Evolutionary conservation across 1,140 invertebrate species (phyloP).

Genomic region (Cephus cinctus): DNA sequence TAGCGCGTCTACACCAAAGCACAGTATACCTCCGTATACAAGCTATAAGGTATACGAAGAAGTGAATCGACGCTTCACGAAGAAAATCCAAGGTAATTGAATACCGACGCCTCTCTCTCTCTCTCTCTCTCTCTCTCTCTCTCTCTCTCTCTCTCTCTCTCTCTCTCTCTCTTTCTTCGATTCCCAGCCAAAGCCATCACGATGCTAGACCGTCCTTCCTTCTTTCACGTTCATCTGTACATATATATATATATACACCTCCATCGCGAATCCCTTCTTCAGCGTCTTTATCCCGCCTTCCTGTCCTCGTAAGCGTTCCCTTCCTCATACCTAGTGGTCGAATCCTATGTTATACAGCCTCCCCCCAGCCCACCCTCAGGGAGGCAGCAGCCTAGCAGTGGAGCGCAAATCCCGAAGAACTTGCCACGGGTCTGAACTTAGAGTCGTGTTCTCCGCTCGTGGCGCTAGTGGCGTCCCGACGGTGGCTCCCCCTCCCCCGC

Average conservation of each 20-base stretch:
- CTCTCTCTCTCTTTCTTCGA: constrained; percentile 1
- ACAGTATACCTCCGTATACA: too few relatives aligned
- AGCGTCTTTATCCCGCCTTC: not conserved
- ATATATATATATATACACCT: constrained; percentile 10
- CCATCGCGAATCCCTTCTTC: constrained; percentile 8
- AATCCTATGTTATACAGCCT: too few relatives aligned
- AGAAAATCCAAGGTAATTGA: constrained; percentile 58
- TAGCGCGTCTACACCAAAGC: too few relatives aligned
- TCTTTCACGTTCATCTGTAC: constrained; percentile 6
- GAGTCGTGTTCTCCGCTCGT: too few relatives aligned
- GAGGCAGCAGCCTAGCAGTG: too few relatives aligned
- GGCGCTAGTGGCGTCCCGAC: too few relatives aligned
- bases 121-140: not conserved
- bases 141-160: constrained; percentile 16
- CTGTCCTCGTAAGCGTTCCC: too few relatives aligned
- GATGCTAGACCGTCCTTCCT: constrained; percentile 3
- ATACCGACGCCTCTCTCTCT: constrained; percentile 36
- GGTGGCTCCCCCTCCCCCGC: constrained; percentile 29
- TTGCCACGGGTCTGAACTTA: too few relatives aligned
- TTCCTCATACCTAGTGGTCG: too few relatives aligned
- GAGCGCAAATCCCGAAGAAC: too few relatives aligned
- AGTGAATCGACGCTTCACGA: constrained; percentile 47
- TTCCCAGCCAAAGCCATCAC: too few relatives aligned
- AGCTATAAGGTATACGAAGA: constrained; percentile 27
- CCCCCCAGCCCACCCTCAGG: too few relatives aligned